Percentiles rank a stretch among this genome's conserved stretches.
Conservation (phyloP, 1,140 invertebrate species). For the Dysdera silvatica region DNA sequence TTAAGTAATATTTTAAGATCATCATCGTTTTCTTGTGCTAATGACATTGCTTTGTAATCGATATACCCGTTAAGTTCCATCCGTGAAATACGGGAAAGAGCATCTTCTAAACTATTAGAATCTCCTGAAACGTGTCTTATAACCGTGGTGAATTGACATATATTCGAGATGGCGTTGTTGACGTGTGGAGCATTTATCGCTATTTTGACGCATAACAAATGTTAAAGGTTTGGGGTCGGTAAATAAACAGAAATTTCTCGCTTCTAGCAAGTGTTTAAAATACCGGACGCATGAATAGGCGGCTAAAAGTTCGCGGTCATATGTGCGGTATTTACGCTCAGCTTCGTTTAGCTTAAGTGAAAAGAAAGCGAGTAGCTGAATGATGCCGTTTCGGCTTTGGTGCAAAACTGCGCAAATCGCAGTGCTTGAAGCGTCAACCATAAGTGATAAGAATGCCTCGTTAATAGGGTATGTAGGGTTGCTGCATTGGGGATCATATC, state of each 20-base stretch:
- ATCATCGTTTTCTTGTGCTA: conserved; percentile 11
- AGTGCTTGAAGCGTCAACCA: conserved; percentile 20
- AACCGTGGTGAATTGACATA: conserved; percentile 41
- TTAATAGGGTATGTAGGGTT: conserved; percentile 16
- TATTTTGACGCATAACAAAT: conserved; percentile 28
- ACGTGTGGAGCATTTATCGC: conserved; percentile 29
- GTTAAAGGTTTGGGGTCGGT: conserved; percentile 39
- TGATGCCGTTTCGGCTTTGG: conserved; percentile 1
- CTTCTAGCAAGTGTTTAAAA: conserved; percentile 38
- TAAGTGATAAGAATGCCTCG: conserved; percentile 8
- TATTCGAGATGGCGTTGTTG: conserved; percentile 39
- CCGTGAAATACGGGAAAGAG: conserved; percentile 9
- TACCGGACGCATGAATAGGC: conserved; percentile 33
- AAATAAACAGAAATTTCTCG: conserved; percentile 34
- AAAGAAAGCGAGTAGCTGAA: conserved; percentile 29
- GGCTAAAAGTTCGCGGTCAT: conserved; percentile 37
- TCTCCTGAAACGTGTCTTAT: conserved; percentile 41
- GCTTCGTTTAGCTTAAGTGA: conserved; percentile 19
- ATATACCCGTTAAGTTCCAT: neutral
- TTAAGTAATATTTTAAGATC: too few species aligned
- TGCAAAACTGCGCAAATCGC: conserved; percentile 25
- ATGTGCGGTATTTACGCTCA: conserved; percentile 28
- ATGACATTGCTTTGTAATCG: conserved; percentile 8
- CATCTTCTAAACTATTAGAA: conserved; percentile 35
- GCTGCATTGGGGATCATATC: conserved; percentile 31